phyloP scores from a whole-genome alignment of 2,888 invertebrate species.

The Acrobasis suavella region DNA sequence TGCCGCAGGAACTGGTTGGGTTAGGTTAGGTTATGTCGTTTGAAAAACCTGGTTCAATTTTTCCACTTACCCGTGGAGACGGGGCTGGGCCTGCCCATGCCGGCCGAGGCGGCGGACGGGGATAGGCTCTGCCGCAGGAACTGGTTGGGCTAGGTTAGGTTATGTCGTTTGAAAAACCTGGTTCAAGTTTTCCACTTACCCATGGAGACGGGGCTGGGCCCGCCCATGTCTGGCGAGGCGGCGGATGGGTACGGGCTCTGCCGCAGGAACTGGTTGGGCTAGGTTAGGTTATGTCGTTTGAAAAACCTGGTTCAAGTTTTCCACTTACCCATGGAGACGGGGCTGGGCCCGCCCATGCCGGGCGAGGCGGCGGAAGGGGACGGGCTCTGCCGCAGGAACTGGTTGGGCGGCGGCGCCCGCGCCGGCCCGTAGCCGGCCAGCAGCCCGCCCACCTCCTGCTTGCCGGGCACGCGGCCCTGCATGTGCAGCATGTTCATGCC shows the following conservation, averaged over 20 bases:
- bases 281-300: no score
- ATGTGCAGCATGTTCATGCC: slow-evolving; percentile 75
- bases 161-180: slow-evolving; percentile 17
- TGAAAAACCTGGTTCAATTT: slow-evolving; percentile 16
- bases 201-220: slow-evolving; percentile 78
- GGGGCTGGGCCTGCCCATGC: slow-evolving; percentile 81
- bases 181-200: slow-evolving; percentile 40
- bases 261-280: no score
- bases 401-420: slow-evolving; percentile 87
- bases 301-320: no score
- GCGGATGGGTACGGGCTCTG: slow-evolving; percentile 92
- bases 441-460: slow-evolving; percentile 62
- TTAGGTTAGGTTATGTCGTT: no score
- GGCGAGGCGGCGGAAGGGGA: slow-evolving; percentile 89
- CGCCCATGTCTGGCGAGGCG: slow-evolving; percentile 85
- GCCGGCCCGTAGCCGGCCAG: slow-evolving; percentile 71
- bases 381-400: slow-evolving; percentile 91
- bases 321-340: slow-evolving; percentile 70
- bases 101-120: slow-evolving; percentile 88
- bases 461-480: slow-evolving; percentile 57
- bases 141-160: no score
- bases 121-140: slow-evolving; percentile 91
- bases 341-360: slow-evolving; percentile 82
- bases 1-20: slow-evolving; percentile 84
- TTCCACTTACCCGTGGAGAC: slow-evolving; percentile 62